Base-by-base conservation (phyloP, 2,113 vertebrate species). In the Arenaria interpres region DNA sequence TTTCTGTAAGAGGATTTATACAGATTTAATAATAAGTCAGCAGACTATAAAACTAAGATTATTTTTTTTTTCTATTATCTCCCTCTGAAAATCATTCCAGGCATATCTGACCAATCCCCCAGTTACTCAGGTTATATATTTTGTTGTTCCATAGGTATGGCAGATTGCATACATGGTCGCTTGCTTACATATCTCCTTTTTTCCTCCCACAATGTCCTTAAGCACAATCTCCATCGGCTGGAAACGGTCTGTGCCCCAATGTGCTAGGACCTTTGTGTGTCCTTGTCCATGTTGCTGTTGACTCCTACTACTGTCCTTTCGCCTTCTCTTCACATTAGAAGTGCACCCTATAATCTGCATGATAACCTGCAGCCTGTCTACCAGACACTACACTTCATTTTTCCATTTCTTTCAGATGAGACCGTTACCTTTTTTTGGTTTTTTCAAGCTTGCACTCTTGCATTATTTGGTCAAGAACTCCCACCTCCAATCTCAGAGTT, bases 351-450 rank as follows among this genome's bases (percentile, higher is more conserved):
- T 54, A 48, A 54, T 37, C 16, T n/a, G 22, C 20, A 73, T 7
- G 2, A 33, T 22, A 54, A 77, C 4, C 10, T 77, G 35, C 13
- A 57, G 33, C 28, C 30, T 33, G 9, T n/a, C 35, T 79, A 50
- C 28, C 3, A 0, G 16, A 51, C 10, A 14, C 12, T 51, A 39
- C 43, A 39, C 24, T 80, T 56, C 30, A 85, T 68, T 89, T 66
- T 24, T 59, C 37, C 39, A 4, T 63, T 62, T 72, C 62, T 41
- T 86, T 71, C 33, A 46, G 37, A 35, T 39, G 8, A 79, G 25
- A 67, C 2, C 1, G 4, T 32, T 46, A n/a, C 0, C 8, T 39
- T 3, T 10, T 9, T 62, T 23, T 25, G 22, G 12, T 45, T 30
- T 27, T 75, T 74, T 39, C 14, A 14, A 72, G 24, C n/a, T 66